These are phyloP conservation scores for Eucera pruinosa DNA, from an alignment of 2,888 invertebrate species.

Conservation along the genomic window DNA sequence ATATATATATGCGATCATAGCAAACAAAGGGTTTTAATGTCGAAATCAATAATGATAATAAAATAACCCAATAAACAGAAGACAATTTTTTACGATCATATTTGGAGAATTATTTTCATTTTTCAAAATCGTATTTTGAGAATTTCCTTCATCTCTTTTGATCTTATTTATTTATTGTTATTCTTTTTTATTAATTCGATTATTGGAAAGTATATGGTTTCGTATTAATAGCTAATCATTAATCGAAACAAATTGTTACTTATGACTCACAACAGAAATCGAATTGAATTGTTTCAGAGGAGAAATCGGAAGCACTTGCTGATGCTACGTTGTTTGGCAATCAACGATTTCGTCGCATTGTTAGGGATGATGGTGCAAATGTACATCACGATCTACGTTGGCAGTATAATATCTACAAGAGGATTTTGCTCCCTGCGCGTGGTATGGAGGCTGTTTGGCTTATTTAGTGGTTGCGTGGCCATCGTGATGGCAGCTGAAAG, in stretches of 20 bases:
- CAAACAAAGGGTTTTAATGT: no score
- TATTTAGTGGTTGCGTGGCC: slow-evolving; percentile 94
- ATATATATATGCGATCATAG: no score
- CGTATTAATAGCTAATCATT: neutral
- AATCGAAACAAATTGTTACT: neutral
- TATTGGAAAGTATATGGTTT: no score
- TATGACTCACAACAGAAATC: neutral
- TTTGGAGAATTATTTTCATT: no score
- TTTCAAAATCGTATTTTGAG: no score
- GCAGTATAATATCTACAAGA: slow-evolving; percentile 83
- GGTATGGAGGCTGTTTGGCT: slow-evolving; percentile 92
- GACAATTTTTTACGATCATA: no score
- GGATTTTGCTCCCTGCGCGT: slow-evolving; percentile 89
- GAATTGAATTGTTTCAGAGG: slow-evolving; percentile 82
- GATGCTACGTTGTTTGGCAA: slow-evolving; percentile 91
- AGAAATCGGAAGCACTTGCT: slow-evolving; percentile 93
- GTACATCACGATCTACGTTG: slow-evolving; percentile 85
- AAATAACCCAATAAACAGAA: no score
- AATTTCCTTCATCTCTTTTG: no score
- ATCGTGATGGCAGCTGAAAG: slow-evolving; percentile 95
- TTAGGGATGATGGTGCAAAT: slow-evolving; percentile 91
- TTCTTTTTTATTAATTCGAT: no score
- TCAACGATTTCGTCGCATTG: slow-evolving; percentile 92
- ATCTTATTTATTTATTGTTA: no score
- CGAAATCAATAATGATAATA: no score